Evolutionary conservation across 2,113 vertebrate species (phyloP), one percentile per base, ranked within the genome.

Genomic region (Rutilus rutilus): DNA sequence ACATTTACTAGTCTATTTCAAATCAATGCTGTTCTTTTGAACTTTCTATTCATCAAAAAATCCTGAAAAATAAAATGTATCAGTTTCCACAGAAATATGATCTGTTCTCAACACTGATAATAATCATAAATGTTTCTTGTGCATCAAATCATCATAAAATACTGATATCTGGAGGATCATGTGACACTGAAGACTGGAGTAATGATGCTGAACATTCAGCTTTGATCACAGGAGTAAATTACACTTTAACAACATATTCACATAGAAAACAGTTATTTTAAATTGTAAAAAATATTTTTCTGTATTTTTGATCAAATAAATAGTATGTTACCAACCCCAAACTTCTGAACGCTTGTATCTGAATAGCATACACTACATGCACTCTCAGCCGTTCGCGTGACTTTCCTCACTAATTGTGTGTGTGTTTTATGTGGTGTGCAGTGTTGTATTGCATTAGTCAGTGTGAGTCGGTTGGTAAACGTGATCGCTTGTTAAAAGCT

Each of bases 381-480:
- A 62, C 78, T 45, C 59, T 79, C 36, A 45, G 57, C 11, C 71
- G 7, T 45, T 74, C 45, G 71, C 39, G 12, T 74, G 21, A 45
- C 71, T 74, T n/a, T 47, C 39, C 39, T 14, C 71, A 47, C 23
- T 47, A 45, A 74, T 11, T 74, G 52, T 6, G 5, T 36, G 76
- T 77, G 75, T 54, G 76, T 59, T 6, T 78, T 33, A 15, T 59
- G 76, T 78, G 30, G 76, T 42, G 78, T 65, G 33, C 2, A 3
- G 78, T 81, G 60, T 81, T 81, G 27, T 69, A 52, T 69, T 69
- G 79, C 79, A 82, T 82, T 67, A 82, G 79, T 80, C 78, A 80
- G 39, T 27, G 59, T 39, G 76, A 78, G 57, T 60, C 23, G 2
- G 77, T 50, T 67, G 60, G 64, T 82, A 82, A 82, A 82, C 27